Base-by-base conservation (phyloP, 2,113 vertebrate species). In the Pogonocichla stellata region DNA sequence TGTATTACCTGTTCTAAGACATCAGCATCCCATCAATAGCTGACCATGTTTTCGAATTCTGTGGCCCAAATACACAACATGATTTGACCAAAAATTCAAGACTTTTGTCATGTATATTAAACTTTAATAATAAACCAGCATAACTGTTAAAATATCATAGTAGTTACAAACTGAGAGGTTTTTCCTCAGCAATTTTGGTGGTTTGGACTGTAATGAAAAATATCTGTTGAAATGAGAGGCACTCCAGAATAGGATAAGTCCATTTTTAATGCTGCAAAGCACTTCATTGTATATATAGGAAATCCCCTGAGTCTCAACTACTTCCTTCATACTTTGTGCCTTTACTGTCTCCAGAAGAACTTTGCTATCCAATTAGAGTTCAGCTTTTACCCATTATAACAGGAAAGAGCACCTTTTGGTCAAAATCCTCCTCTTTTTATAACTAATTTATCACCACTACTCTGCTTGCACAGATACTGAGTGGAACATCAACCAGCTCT, bases 21-120 rank as follows among this genome's bases (percentile, higher is more conserved):
- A 95, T 95, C 94, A 96, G 94, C 94, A 96, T 92, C 96, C 95
- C 95, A 97, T 95, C 96, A 96, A 94, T 95, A 92, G 91, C 94
- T 94, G 94, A 94, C 89, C 90, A 96, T 53, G 95, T 83, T 96
- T 94, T 95, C 91, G 87, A 97, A 88, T 91, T 96, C 94, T 94
- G 92, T 95, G 93, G 92, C 92, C 92, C 94, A 97, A 95, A 92
- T 96, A 94, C 90, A 95, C 92, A 93, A 95, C 84, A 94, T 93
- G 58, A 95, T 96, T 95, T 96, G 93, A 94, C 89, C 91, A 96
- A 96, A 94, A 86, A 92, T 93, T 95, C 93, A 94, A 72, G 80
- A 95, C 94, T 93, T 95, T 69, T 0, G 33, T 85, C 67, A 93
- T 20, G 88, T 86, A 88, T 95, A 86, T 91, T 95, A 93, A 93